These are phyloP conservation scores for Apogon hyalosoma DNA, from an alignment of 2,797 vertebrate species.

Conservation along the genomic window DNA sequence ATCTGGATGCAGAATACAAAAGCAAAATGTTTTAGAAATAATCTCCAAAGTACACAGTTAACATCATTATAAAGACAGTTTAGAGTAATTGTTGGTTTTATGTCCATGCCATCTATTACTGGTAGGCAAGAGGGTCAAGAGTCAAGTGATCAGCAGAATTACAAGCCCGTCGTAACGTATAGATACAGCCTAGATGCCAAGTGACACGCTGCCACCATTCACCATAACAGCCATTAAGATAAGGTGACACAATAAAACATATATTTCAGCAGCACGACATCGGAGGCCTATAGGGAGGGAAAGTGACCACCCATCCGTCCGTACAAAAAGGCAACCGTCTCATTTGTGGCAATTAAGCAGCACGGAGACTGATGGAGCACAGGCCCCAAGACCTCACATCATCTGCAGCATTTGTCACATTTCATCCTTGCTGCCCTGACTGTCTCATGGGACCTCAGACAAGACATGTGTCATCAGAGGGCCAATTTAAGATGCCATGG, in stretches of 20 bases:
- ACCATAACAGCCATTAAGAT: slow-evolving; percentile 55
- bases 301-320: slow-evolving; percentile 50
- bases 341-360: slow-evolving; percentile 73
- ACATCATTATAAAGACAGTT: background rate
- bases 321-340: slow-evolving; percentile 59
- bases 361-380: slow-evolving; percentile 55
- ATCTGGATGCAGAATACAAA: slow-evolving; percentile 13
- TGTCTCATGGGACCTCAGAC: slow-evolving; percentile 65
- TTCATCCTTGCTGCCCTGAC: slow-evolving; percentile 67
- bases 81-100: slow-evolving; percentile 18
- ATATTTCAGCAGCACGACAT: slow-evolving; percentile 49
- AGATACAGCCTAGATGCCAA: slow-evolving; percentile 21
- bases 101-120: slow-evolving; percentile 10
- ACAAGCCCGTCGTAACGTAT: slow-evolving; percentile 36
- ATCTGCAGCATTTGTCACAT: slow-evolving; percentile 76
- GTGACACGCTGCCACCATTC: slow-evolving; percentile 41
- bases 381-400: slow-evolving; percentile 54
- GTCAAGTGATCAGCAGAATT: slow-evolving; percentile 18
- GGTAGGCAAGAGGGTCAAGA: background rate
- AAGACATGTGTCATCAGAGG: slow-evolving; percentile 78
- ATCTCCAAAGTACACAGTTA: slow-evolving; percentile 3
- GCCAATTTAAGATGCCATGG: slow-evolving; percentile 75
- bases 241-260: slow-evolving; percentile 53
- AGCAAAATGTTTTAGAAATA: background rate
- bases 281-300: slow-evolving; percentile 40